A percentile compares a stretch with the other conserved stretches of the same genome.
Conservation (phyloP, 2,797 vertebrate species). For the Chelon labrosus region DNA sequence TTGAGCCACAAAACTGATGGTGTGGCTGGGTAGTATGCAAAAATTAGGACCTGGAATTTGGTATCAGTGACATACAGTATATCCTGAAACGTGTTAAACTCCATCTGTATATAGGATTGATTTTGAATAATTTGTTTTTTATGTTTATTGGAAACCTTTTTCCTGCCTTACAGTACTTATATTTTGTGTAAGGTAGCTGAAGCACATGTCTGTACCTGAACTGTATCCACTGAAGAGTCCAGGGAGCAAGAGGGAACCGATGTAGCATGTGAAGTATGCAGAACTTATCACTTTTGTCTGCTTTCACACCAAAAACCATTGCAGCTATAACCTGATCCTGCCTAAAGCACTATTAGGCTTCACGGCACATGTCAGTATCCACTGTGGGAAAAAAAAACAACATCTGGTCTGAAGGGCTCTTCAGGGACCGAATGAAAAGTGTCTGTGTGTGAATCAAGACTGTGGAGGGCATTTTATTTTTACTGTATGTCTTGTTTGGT, state of each 20-base stretch:
- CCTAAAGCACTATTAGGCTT: neutral
- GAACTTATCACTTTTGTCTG: conserved; percentile 14
- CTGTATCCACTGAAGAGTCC: conserved; percentile 35
- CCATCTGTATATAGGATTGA: conserved; percentile 32
- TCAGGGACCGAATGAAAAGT: conserved; percentile 4
- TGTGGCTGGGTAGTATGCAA: conserved; percentile 5
- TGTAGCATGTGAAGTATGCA: conserved; percentile 48
- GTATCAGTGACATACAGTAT: conserved; percentile 4
- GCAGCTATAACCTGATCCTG: conserved; percentile 30
- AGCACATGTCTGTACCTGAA: conserved; percentile 34
- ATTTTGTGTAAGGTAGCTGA: conserved; percentile 27
- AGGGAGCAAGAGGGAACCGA: conserved; percentile 11
- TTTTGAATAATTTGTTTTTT: conserved; percentile 14
- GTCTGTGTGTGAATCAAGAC: neutral
- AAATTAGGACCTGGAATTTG: conserved; percentile 14
- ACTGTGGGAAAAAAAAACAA: neutral
- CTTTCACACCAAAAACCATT: conserved; percentile 49
- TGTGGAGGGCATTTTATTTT: neutral
- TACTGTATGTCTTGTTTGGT: conserved; percentile 18
- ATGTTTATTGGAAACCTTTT: conserved; percentile 34
- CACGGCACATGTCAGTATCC: neutral
- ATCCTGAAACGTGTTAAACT: conserved; percentile 42
- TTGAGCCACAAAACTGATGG: neutral
- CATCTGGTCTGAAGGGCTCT: conserved; percentile 23
- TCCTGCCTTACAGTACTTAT: conserved; percentile 69